Evolutionary conservation across 2,888 invertebrate species (phyloP).

Genomic region (Platynereis dumerilii): DNA sequence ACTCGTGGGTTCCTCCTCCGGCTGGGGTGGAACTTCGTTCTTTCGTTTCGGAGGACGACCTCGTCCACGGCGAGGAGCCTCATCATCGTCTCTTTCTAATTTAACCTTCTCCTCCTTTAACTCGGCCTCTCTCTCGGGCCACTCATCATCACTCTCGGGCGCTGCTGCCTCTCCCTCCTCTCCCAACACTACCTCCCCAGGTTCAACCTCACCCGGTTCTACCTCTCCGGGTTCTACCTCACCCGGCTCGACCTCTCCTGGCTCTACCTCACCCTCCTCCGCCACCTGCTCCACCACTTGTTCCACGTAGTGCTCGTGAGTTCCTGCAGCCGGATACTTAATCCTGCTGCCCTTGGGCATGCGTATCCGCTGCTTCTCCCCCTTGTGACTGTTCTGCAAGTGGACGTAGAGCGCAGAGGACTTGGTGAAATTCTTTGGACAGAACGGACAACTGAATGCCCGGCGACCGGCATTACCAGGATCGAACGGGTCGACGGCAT

Average conservation of each 20-base stretch:
- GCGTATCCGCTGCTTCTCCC: conserved; percentile 14
- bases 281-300: not conserved
- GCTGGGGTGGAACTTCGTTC: too few species aligned
- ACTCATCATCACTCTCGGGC: not conserved
- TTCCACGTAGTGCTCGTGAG: conserved; percentile 7
- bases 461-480: conserved; percentile 11
- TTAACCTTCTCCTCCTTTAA: conserved; percentile 1
- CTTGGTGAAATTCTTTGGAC: conserved; percentile 20
- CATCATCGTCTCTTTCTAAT: conserved; percentile 6
- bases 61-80: not conserved
- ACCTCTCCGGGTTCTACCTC: conserved; percentile 3
- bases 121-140: not conserved
- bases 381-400: conserved; percentile 22
- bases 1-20: too few species aligned
- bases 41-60: too few species aligned
- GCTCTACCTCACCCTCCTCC: conserved; percentile 14
- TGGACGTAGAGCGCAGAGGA: conserved; percentile 22
- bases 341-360: not conserved
- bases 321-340: not conserved
- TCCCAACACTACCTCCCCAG: not conserved
- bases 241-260: conserved; percentile 2
- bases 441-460: conserved; percentile 25
- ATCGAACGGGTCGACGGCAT: not conserved
- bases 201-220: conserved; percentile 6
- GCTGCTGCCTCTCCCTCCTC: conserved; percentile 12